Percentiles rank a stretch among this genome's conserved stretches.
Conservation (phyloP, 2,113 vertebrate species). For the Spilogale gracilis region DNA sequence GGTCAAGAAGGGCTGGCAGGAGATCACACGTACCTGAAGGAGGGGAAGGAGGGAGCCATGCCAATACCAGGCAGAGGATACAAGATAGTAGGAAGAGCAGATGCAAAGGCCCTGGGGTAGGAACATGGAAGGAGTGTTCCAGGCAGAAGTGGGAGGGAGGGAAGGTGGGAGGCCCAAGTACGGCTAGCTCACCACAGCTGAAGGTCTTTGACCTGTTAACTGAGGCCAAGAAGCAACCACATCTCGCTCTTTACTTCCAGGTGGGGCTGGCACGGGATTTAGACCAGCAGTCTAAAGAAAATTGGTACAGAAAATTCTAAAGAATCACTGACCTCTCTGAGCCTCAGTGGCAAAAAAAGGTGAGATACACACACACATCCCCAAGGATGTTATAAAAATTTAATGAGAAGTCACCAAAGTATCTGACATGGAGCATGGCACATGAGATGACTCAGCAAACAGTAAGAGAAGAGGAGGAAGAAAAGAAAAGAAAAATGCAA, state of each 20-base stretch:
- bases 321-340: neutral
- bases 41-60: too few species aligned
- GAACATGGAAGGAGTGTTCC: neutral
- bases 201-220: neutral
- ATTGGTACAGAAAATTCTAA: neutral
- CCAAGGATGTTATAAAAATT: neutral
- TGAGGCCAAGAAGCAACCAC: fast-evolving
- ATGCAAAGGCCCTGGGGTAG: neutral
- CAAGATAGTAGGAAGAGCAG: neutral
- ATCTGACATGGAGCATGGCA: neutral
- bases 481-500: neutral
- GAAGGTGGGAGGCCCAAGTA: fast-evolving
- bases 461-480: neutral
- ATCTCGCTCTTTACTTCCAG: neutral
- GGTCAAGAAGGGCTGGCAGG: too few species aligned
- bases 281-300: neutral
- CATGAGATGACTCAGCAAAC: neutral
- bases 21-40: neutral
- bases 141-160: neutral
- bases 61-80: fast-evolving
- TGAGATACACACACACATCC: neutral
- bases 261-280: neutral
- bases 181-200: neutral
- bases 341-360: neutral
- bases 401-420: neutral